These are phyloP conservation scores for Caenorhabditis brenneri DNA, from an alignment of 1,140 invertebrate genomes.

Conservation along the genomic window DNA sequence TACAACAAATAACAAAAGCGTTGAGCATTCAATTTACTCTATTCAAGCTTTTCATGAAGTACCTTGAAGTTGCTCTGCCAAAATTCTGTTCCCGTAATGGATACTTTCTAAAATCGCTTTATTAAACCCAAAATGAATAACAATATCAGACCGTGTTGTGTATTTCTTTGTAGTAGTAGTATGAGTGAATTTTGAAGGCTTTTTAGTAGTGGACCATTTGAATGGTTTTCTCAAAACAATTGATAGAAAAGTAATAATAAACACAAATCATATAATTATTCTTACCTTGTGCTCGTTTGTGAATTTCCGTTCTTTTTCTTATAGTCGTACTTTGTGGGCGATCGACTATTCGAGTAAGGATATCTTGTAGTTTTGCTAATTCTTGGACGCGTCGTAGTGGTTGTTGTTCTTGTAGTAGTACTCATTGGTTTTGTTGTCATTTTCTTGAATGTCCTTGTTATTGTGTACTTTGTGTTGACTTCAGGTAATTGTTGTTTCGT, in stretches of 20 bases:
- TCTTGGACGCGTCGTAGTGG: background rate
- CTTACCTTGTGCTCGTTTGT: background rate
- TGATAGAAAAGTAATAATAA: background rate
- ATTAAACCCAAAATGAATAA: background rate
- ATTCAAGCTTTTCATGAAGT: too few species aligned
- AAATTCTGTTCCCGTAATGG: too few species aligned
- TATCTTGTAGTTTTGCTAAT: background rate
- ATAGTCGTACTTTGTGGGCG: background rate
- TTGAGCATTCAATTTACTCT: too few species aligned
- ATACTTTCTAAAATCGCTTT: background rate
- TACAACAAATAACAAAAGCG: too few species aligned
- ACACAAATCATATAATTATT: background rate
- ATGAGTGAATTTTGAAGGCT: background rate
- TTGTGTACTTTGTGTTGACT: conserved; percentile 3
- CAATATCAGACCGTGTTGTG: background rate
- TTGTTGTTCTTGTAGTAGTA: background rate
- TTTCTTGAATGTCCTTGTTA: conserved; percentile 32
- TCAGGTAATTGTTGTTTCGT: background rate
- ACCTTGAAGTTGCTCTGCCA: too few species aligned
- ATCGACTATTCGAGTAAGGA: background rate
- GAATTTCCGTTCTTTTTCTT: background rate
- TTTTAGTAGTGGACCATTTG: background rate
- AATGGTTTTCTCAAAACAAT: background rate
- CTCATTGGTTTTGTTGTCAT: background rate
- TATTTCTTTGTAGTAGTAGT: background rate